Percentiles rank a stretch among this genome's conserved stretches.
Conservation (phyloP, 64 coral and sea anemone genomes). For the Dendrophyllia cribrosa region DNA sequence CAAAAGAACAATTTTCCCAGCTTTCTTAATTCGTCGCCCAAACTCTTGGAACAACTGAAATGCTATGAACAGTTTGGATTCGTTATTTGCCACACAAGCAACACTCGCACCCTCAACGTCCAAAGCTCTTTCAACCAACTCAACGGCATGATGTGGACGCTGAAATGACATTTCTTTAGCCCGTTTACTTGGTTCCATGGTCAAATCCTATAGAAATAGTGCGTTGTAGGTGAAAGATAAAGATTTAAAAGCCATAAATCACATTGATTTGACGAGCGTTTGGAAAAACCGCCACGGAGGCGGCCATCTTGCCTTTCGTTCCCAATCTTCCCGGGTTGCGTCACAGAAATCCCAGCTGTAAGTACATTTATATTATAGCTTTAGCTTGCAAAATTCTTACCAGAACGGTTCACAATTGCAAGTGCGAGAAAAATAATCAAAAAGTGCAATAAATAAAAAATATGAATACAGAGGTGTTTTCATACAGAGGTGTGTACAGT, state of each 20-base stretch:
- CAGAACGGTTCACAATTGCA: too few species aligned
- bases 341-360: background rate
- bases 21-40: background rate
- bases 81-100: conserved; percentile 33
- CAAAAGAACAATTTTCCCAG: conserved; percentile 22
- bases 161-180: conserved; percentile 40
- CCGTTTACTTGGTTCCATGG: background rate
- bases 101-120: background rate
- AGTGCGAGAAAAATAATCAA: too few species aligned
- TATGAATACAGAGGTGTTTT: too few species aligned
- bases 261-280: background rate
- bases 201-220: background rate
- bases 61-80: conserved; percentile 47
- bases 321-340: background rate
- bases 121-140: conserved; percentile 31
- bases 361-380: too few species aligned
- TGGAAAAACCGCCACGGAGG: background rate
- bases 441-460: too few species aligned
- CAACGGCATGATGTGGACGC: conserved; percentile 7
- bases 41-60: conserved; percentile 47
- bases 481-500: too few species aligned
- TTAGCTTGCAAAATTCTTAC: too few species aligned
- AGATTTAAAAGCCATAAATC: background rate
- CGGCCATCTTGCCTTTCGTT: background rate
- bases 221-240: background rate